Conservation (phyloP, 2,888 invertebrate species). For the Mellilla xanthometata region DNA sequence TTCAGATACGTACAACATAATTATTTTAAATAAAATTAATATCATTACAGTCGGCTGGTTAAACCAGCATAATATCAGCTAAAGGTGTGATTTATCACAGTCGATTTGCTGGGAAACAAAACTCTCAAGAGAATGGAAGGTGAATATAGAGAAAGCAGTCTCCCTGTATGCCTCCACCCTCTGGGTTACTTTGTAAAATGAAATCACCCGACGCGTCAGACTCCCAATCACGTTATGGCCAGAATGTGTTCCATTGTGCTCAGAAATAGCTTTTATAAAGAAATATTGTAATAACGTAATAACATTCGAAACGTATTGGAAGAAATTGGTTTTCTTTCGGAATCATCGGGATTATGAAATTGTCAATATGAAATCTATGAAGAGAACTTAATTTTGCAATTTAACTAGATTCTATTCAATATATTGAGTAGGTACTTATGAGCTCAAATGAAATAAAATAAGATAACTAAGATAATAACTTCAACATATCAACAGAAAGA, state of each 20-base stretch:
- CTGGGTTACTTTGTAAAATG: constrained; percentile 62
- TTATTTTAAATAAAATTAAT: too few species aligned
- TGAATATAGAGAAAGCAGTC: too few species aligned
- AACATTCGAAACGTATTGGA: constrained; percentile 17
- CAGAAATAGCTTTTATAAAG: constrained; percentile 18
- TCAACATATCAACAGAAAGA: background rate
- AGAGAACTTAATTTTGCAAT: background rate
- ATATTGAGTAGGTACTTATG: too few species aligned
- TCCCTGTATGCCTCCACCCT: background rate
- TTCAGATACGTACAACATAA: too few species aligned
- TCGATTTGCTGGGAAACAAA: too few species aligned
- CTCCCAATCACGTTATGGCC: constrained; percentile 15
- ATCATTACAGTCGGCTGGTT: too few species aligned
- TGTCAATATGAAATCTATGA: constrained; percentile 1
- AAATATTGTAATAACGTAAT: constrained; percentile 20
- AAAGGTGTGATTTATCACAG: too few species aligned
- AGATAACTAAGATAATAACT: too few species aligned
- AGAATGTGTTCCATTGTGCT: constrained; percentile 12
- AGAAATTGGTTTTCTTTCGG: constrained; percentile 10
- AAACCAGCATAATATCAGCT: too few species aligned
- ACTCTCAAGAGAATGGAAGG: too few species aligned
- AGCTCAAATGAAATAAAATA: too few species aligned
- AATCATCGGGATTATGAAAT: constrained; percentile 6
- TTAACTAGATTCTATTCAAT: background rate
- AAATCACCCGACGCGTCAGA: constrained; percentile 39